Evolutionary conservation across 2,797 vertebrate genomes (phyloP).

Genomic region (Cirrhinus molitorella): DNA sequence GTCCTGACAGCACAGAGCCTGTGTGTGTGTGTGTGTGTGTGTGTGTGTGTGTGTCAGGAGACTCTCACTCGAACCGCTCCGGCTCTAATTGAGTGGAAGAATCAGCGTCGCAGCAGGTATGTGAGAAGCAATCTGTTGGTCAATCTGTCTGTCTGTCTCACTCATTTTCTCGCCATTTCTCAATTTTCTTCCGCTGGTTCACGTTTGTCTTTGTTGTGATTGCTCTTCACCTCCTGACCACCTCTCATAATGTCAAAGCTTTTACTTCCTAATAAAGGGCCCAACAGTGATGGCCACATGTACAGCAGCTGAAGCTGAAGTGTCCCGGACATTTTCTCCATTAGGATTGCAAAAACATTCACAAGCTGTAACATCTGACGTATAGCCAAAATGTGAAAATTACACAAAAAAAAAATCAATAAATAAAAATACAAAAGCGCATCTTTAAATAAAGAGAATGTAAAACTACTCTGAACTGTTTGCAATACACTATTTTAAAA

Average conservation of each 20-base stretch:
- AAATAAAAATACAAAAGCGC: no score
- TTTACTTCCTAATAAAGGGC: neutral
- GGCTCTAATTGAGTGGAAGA: slow-evolving; percentile 36
- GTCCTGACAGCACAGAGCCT: neutral
- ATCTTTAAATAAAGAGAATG: neutral
- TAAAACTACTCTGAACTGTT: neutral
- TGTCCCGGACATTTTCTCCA: neutral
- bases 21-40: slow-evolving; percentile 48
- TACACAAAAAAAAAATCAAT: no score
- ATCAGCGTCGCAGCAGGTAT: slow-evolving; percentile 34
- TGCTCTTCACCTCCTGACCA: slow-evolving; percentile 1
- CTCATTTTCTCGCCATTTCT: neutral
- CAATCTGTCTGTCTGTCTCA: slow-evolving; percentile 42
- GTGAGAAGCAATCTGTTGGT: slow-evolving; percentile 30
- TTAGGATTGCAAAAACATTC: neutral
- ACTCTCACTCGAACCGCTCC: neutral
- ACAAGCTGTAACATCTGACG: neutral
- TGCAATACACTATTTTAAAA: neutral
- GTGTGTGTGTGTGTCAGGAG: slow-evolving; percentile 1
- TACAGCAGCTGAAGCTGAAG: neutral
- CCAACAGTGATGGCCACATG: neutral
- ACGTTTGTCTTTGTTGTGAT: neutral
- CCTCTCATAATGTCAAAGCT: neutral
- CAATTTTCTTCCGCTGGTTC: neutral
- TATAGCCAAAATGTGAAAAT: neutral